phyloP scores from a whole-genome alignment of 1,140 invertebrate species.

The Gryllus bimaculatus region DNA sequence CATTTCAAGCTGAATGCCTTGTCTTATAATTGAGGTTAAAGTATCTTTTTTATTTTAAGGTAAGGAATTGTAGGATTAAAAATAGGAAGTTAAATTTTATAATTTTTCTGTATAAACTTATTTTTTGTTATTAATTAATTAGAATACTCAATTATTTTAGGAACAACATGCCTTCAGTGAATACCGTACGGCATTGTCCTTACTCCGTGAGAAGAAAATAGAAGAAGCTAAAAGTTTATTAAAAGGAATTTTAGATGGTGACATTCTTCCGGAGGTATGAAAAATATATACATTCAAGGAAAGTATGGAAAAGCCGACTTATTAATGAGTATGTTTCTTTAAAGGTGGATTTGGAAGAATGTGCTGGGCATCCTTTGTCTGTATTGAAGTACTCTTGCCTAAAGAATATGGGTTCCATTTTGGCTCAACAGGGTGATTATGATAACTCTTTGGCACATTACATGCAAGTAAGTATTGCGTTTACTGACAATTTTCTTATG shows the following conservation, averaged over 20 bases:
- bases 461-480: constrained; percentile 17
- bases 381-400: constrained; percentile 61
- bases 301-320: not conserved
- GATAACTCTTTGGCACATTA: constrained; percentile 24
- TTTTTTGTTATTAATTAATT: not conserved
- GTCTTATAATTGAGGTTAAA: no score
- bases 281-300: not conserved
- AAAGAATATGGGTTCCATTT: constrained; percentile 57
- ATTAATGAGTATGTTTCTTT: not conserved
- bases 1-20: no score
- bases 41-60: no score
- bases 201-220: constrained; percentile 46
- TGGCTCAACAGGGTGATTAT: constrained; percentile 40
- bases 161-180: constrained; percentile 59
- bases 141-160: constrained; percentile 30
- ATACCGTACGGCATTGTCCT: constrained; percentile 55
- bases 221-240: constrained; percentile 50
- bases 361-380: constrained; percentile 36
- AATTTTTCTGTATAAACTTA: constrained; percentile 12
- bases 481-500: constrained; percentile 55
- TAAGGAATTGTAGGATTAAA: no score
- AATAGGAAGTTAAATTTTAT: not conserved
- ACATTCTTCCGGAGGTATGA: constrained; percentile 45
- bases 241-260: constrained; percentile 51
- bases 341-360: constrained; percentile 28